phyloP scores from a whole-genome alignment of 2,888 invertebrate species.

The Callimorpha dominula region DNA sequence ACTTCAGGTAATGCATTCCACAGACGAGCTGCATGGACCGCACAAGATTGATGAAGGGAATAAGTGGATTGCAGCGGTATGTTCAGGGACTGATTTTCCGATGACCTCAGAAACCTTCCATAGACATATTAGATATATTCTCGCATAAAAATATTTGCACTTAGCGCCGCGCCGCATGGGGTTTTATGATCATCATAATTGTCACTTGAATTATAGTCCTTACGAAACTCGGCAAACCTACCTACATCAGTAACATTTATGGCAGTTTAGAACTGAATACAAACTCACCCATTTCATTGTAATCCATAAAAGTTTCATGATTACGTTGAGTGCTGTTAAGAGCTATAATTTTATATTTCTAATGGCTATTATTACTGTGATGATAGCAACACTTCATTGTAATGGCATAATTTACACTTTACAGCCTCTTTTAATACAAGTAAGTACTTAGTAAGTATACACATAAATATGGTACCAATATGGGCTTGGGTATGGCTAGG shows the following conservation, averaged over 20 bases:
- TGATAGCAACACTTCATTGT: slow-evolving; percentile 8
- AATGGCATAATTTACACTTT: slow-evolving; percentile 1
- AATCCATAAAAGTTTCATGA: slow-evolving; percentile 44
- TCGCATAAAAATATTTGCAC: too few relatives aligned
- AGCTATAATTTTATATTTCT: slow-evolving; percentile 39
- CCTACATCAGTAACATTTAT: background rate
- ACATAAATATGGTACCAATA: background rate
- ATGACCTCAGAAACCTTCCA: too few relatives aligned
- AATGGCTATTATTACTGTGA: slow-evolving; percentile 31
- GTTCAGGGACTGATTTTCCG: too few relatives aligned
- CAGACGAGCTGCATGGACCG: too few relatives aligned
- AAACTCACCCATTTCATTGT: slow-evolving; percentile 46
- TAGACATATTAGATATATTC: too few relatives aligned
- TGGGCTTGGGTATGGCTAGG: background rate
- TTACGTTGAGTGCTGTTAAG: slow-evolving; percentile 36
- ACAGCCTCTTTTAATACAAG: background rate
- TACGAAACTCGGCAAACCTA: background rate
- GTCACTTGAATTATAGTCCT: background rate
- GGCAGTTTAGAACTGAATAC: slow-evolving; percentile 18
- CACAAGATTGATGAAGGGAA: too few relatives aligned
- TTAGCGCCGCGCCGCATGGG: too few relatives aligned
- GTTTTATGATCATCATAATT: too few relatives aligned
- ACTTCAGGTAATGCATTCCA: too few relatives aligned
- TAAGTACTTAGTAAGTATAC: background rate
- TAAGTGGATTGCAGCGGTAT: too few relatives aligned